Evolutionary conservation across 2,797 vertebrate species (phyloP), one percentile per base, ranked within the genome.

Genomic region (Pogoniulus pusillus): DNA sequence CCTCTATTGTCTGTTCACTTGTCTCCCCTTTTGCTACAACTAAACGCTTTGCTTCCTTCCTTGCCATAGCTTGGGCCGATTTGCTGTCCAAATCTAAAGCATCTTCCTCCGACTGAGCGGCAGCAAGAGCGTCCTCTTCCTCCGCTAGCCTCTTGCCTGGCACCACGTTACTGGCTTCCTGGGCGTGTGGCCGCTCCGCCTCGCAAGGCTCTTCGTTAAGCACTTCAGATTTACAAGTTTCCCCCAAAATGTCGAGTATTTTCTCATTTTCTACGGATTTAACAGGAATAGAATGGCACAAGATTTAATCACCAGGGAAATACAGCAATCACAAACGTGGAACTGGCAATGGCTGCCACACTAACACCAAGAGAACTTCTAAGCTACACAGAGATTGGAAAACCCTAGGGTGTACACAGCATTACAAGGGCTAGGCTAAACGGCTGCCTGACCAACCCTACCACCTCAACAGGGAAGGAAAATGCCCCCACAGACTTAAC

Each of bases 281-380:
- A 99, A 99, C 98, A 99, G 99, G 99, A 99, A 99, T 99, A 99
- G 98, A 99, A 99, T 98, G 98, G 98, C 98, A 99, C 97, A 99
- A 97, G 97, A 98, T 99, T 99, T 99, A 99, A 99, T 99, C 97
- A 99, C 98, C 98, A 99, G 98, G 98, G 98, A 99, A 98, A 99
- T 98, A 99, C 98, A 99, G 98, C 98, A 99, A 98, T 98, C 98
- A 98, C 98, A 99, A 98, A 99, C 96, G 98, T 98, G 98, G 99
- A 98, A 98, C 97, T 98, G 98, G 98, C 98, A 98, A 98, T 98
- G 98, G 98, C 97, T 98, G 98, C 98, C 98, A 98, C 98, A 98
- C 97, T 97, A 96, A 97, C 96, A 96, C 90, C 91, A 94, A 97
- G 96, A 97, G 96, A 97, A 97, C 94, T 75, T 90, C 96, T 97